Conservation (phyloP, 2,797 vertebrate genomes). For the Sebastes nivosus region DNA sequence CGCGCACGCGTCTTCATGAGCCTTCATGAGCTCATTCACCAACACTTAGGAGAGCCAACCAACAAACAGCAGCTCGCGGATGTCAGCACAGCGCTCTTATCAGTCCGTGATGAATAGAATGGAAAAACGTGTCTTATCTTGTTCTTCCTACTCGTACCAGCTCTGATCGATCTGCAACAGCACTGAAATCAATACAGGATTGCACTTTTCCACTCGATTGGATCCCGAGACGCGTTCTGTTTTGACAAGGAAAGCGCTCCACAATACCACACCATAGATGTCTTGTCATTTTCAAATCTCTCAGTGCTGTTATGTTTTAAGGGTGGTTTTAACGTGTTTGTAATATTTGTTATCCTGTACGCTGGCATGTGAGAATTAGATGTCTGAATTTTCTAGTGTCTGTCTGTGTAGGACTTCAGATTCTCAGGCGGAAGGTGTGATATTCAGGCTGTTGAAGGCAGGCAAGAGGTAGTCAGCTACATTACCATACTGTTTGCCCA, state of each 20-base stretch:
- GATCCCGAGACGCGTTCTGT: slow-evolving; percentile 63
- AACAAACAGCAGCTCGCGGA: slow-evolving; percentile 66
- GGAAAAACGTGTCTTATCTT: slow-evolving; percentile 78
- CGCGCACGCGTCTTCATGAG: not conserved
- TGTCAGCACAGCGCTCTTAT: slow-evolving; percentile 77
- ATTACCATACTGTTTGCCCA: slow-evolving; percentile 40
- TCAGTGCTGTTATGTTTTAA: slow-evolving; percentile 37
- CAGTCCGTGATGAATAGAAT: slow-evolving; percentile 75
- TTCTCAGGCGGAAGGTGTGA: slow-evolving; percentile 45
- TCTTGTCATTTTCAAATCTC: slow-evolving; percentile 58
- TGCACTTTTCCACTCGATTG: slow-evolving; percentile 78
- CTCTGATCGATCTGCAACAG: slow-evolving; percentile 72
- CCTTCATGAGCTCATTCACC: slow-evolving; percentile 63
- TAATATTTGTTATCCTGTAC: slow-evolving; percentile 17
- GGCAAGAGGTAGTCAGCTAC: slow-evolving; percentile 20
- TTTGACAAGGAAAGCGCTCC: slow-evolving; percentile 66
- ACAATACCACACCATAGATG: slow-evolving; percentile 45
- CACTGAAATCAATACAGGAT: slow-evolving; percentile 76
- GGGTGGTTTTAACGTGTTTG: slow-evolving; percentile 16
- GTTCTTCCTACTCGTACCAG: slow-evolving; percentile 71
- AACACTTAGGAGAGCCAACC: slow-evolving; percentile 64
- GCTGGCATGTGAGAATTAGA: slow-evolving; percentile 65
- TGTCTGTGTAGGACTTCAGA: slow-evolving; percentile 27
- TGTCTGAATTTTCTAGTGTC: slow-evolving; percentile 2
- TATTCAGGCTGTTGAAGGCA: slow-evolving; percentile 33